Conservation (phyloP, 2,113 vertebrate genomes). For the Gnathonemus echidnorhynchus region DNA sequence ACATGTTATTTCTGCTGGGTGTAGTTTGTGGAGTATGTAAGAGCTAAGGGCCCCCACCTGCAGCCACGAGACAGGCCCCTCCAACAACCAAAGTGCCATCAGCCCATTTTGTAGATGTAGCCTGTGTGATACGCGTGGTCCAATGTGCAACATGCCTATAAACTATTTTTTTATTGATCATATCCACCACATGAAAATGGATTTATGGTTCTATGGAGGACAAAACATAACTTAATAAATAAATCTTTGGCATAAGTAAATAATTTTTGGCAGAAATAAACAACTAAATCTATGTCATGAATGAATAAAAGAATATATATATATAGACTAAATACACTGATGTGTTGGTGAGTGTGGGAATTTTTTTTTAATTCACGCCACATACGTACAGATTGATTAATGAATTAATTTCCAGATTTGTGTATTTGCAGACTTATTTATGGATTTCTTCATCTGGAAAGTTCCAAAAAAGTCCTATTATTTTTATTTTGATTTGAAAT, state of each 20-base stretch:
- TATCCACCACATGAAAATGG: background rate
- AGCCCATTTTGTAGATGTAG: background rate
- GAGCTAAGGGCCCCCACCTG: background rate
- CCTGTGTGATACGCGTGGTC: background rate
- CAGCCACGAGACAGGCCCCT: background rate
- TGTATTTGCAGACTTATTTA: background rate
- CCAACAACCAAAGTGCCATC: background rate
- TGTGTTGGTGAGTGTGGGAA: background rate
- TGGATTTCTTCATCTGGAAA: background rate
- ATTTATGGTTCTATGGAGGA: background rate
- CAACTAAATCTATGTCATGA: background rate
- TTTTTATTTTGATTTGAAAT: background rate
- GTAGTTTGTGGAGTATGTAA: background rate
- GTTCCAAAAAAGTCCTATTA: too few relatives aligned
- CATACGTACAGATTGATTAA: background rate
- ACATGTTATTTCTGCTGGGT: background rate
- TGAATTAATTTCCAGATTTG: background rate
- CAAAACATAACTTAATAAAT: background rate
- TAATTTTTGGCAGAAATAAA: background rate
- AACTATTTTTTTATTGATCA: background rate
- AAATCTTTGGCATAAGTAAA: background rate
- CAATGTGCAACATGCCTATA: background rate
- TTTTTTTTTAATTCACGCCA: background rate
- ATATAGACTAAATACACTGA: background rate
- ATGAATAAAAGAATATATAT: background rate